These are phyloP conservation scores for Onthophagus taurus DNA, from an alignment of 1,140 invertebrate genomes.

Conservation along the genomic window DNA sequence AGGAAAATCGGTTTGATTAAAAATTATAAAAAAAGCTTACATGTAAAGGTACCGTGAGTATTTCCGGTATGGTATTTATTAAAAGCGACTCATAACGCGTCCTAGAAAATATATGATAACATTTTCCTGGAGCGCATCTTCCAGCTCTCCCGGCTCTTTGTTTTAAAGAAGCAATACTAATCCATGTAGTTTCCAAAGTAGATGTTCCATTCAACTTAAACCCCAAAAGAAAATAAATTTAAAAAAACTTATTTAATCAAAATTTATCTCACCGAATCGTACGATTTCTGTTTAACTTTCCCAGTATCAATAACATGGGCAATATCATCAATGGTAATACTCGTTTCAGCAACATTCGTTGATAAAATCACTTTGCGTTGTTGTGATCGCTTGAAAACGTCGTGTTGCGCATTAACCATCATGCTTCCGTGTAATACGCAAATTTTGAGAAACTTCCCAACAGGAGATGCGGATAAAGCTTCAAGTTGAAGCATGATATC, in stretches of 20 bases:
- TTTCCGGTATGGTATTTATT: slow-evolving; percentile 62
- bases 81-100: slow-evolving; percentile 57
- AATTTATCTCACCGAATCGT: slow-evolving; percentile 47
- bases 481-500: slow-evolving; percentile 83
- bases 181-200: slow-evolving; percentile 61
- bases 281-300: slow-evolving; percentile 80
- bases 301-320: slow-evolving; percentile 86
- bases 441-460: no score
- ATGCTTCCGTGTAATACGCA: slow-evolving; percentile 76
- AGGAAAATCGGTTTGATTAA: background rate
- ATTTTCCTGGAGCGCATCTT: slow-evolving; percentile 67
- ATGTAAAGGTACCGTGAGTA: slow-evolving; percentile 53
- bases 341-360: slow-evolving; percentile 92
- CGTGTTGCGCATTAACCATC: slow-evolving; percentile 69
- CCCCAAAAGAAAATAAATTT: no score
- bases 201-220: slow-evolving; percentile 50
- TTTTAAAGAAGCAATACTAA: slow-evolving; percentile 65
- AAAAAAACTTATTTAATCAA: no score
- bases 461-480: no score
- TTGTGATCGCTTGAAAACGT: slow-evolving; percentile 57
- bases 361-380: slow-evolving; percentile 78
- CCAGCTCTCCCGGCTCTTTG: slow-evolving; percentile 79
- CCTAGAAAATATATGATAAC: slow-evolving; percentile 70
- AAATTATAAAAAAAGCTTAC: no score
- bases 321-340: slow-evolving; percentile 86